Conservation (phyloP, 2,888 invertebrate species). For the Eupelmus urozonus region DNA sequence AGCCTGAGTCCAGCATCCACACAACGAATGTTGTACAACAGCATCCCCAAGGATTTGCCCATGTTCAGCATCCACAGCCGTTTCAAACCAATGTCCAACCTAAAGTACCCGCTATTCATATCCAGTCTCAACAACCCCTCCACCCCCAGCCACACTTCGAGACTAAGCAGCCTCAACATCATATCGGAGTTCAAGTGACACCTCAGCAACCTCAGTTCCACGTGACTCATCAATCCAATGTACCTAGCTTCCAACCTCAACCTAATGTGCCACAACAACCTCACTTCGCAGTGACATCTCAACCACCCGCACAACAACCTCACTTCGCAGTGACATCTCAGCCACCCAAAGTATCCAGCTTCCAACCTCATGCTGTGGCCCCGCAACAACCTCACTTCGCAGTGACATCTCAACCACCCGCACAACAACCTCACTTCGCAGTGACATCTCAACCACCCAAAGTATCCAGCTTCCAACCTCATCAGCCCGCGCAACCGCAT, state of each 20-base stretch:
- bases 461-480: background rate
- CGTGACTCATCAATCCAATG: background rate
- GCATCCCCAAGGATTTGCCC: constrained; percentile 72
- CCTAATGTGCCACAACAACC: constrained; percentile 8
- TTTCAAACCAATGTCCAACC: constrained; percentile 38
- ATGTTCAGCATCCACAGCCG: constrained; percentile 19
- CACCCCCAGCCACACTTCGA: background rate
- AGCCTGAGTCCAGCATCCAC: constrained; percentile 62
- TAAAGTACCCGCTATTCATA: constrained; percentile 36
- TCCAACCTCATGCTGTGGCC: background rate
- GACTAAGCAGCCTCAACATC: background rate
- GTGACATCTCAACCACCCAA: constrained; percentile 1
- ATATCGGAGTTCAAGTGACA: too few species aligned
- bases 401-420: constrained; percentile 2
- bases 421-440: background rate
- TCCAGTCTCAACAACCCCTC: constrained; percentile 19
- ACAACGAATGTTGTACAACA: constrained; percentile 70
- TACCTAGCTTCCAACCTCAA: background rate
- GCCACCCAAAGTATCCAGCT: constrained; percentile 9
- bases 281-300: constrained; percentile 20
- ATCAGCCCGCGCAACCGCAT: background rate
- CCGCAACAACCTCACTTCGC: constrained; percentile 14
- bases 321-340: background rate
- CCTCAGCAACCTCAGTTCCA: constrained; percentile 4
- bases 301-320: constrained; percentile 31